Evolutionary conservation across 2,113 vertebrate species (phyloP).

Genomic region (Microtus pennsylvanicus): DNA sequence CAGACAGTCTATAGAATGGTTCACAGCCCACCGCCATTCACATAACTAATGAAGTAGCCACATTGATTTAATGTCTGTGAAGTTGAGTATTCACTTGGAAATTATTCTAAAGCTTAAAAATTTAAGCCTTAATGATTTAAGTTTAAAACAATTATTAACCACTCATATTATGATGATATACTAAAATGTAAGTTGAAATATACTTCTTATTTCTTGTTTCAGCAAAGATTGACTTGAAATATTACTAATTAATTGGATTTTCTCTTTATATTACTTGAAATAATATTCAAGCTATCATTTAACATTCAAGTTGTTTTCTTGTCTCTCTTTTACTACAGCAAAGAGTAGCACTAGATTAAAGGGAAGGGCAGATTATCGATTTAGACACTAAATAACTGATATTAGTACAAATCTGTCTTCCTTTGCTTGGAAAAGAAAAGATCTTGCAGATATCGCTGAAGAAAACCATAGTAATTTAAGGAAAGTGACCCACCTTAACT

Average conservation of each 20-base stretch:
- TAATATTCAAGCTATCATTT: not conserved
- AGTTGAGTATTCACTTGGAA: not conserved
- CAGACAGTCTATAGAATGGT: not conserved
- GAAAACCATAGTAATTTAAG: not conserved
- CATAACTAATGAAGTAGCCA: not conserved
- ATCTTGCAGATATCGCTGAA: not conserved
- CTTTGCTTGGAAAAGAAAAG: not conserved
- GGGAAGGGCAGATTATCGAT: not conserved
- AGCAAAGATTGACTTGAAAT: slow-evolving; percentile 1
- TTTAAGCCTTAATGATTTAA: not conserved
- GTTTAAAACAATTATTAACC: not conserved
- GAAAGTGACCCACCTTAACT: rapidly evolving
- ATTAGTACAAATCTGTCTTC: not conserved
- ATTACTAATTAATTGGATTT: slow-evolving; percentile 31
- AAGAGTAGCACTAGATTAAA: not conserved
- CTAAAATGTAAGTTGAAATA: not conserved
- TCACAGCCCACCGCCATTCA: not conserved
- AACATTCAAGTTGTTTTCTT: not conserved
- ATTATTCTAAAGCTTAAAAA: not conserved
- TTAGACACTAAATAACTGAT: not conserved
- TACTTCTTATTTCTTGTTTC: slow-evolving; percentile 26
- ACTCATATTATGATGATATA: not conserved
- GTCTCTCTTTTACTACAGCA: not conserved
- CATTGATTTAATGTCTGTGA: not conserved
- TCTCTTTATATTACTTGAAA: not conserved